Conservation (phyloP, 2,888 invertebrate species). For the Apodemia duryi region DNA sequence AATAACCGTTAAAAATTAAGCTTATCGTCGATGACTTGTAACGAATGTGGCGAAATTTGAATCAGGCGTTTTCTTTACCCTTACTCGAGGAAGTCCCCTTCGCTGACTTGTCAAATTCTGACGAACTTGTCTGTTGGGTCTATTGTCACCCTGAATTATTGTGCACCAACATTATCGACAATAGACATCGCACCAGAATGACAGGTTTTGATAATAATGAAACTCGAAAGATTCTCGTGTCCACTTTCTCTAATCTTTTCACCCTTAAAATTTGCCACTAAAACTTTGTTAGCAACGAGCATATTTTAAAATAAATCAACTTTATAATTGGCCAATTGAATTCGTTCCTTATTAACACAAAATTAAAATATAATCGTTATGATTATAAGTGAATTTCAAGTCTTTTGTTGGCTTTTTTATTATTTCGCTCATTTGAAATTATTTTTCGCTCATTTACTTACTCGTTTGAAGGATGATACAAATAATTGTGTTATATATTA, state of each 20-base stretch:
- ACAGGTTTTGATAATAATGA: slow-evolving; percentile 62
- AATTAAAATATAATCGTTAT: not conserved
- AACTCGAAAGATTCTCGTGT: slow-evolving; percentile 51
- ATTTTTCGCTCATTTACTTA: no score
- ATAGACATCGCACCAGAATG: slow-evolving; percentile 52
- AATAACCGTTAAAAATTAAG: not conserved
- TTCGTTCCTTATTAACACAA: slow-evolving; percentile 29
- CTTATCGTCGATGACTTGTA: slow-evolving; percentile 5
- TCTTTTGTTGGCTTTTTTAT: not conserved
- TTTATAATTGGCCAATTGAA: slow-evolving; percentile 46
- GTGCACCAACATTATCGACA: slow-evolving; percentile 58
- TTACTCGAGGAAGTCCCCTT: slow-evolving; percentile 48
- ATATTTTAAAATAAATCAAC: slow-evolving; percentile 43
- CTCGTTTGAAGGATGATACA: no score
- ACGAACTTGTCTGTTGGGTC: slow-evolving; percentile 50
- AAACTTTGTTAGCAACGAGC: slow-evolving; percentile 43
- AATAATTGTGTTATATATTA: no score
- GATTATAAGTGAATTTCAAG: no score
- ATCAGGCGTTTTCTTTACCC: slow-evolving; percentile 38
- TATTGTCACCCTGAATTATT: slow-evolving; percentile 60
- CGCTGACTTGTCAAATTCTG: slow-evolving; percentile 53
- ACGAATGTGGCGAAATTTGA: slow-evolving; percentile 21
- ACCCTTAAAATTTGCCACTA: slow-evolving; percentile 38
- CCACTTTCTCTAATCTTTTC: slow-evolving; percentile 59
- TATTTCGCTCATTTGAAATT: no score